Conservation (phyloP, 2,113 vertebrate genomes). For the Colaptes auratus region DNA sequence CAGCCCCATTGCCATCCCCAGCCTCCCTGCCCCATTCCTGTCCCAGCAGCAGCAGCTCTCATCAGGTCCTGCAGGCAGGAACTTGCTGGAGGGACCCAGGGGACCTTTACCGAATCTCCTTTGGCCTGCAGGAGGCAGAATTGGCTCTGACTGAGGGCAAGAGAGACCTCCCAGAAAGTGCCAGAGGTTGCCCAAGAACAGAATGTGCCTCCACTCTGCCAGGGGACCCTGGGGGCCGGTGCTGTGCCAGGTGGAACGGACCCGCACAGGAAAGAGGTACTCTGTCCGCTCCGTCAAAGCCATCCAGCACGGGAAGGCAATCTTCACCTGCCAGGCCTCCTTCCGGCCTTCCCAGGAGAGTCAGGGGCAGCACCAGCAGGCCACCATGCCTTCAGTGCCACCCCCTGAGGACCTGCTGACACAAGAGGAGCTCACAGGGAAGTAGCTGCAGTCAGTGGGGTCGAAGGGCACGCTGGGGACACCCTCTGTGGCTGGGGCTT, state of each 20-base stretch:
- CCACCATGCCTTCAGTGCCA: slow-evolving; percentile 87
- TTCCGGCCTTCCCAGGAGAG: slow-evolving; percentile 88
- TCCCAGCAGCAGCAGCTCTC: too few species aligned
- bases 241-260: slow-evolving; percentile 91
- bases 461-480: rapidly evolving
- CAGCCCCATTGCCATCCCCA: too few species aligned
- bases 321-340: slow-evolving; percentile 91
- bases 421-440: slow-evolving; percentile 81
- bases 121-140: too few species aligned
- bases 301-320: slow-evolving; percentile 89
- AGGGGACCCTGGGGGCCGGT: slow-evolving; percentile 92
- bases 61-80: too few species aligned
- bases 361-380: slow-evolving; percentile 86
- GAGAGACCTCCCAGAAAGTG: too few species aligned
- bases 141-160: too few species aligned
- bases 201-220: background rate
- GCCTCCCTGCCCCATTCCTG: too few species aligned
- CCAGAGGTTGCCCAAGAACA: background rate
- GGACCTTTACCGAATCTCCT: too few species aligned
- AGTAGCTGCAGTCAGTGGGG: slow-evolving; percentile 82
- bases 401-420: slow-evolving; percentile 85
- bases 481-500: rapidly evolving
- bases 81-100: too few species aligned
- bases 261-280: slow-evolving; percentile 88
- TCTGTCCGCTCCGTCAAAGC: slow-evolving; percentile 90